Evolutionary conservation across 2,113 vertebrate genomes (phyloP).

Genomic region (Crypturellus undulatus): DNA sequence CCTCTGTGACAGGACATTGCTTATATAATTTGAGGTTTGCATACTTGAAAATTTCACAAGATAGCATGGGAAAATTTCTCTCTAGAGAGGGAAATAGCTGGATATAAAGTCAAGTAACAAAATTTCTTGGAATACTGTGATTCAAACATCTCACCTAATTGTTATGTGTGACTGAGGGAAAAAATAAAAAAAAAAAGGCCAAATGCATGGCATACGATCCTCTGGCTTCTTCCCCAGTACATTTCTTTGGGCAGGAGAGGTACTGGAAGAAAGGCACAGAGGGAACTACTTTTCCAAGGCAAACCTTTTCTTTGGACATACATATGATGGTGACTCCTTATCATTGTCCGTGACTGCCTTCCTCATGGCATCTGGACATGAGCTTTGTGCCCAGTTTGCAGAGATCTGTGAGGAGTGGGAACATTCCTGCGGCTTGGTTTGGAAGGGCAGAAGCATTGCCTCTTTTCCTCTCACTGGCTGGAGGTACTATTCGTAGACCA

Average conservation of each 20-base stretch:
- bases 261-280: not conserved
- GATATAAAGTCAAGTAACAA: not conserved
- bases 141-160: not conserved
- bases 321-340: not conserved
- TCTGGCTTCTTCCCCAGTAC: not conserved
- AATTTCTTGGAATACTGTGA: not conserved
- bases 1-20: not conserved
- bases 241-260: not conserved
- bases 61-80: not conserved
- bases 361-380: not conserved
- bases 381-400: not conserved
- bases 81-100: not conserved
- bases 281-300: not conserved
- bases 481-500: not conserved
- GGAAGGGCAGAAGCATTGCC: accelerated
- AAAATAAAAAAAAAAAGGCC: not conserved
- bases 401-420: not conserved
- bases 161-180: not conserved
- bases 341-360: not conserved
- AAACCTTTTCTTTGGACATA: not conserved
- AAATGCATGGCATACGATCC: not conserved
- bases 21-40: not conserved
- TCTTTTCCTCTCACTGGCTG: not conserved
- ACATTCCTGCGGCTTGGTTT: not conserved
- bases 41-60: not conserved